These are phyloP conservation scores for Galaxea fascicularis DNA, from an alignment of 92 coral and sea anemone species.

Conservation along the genomic window DNA sequence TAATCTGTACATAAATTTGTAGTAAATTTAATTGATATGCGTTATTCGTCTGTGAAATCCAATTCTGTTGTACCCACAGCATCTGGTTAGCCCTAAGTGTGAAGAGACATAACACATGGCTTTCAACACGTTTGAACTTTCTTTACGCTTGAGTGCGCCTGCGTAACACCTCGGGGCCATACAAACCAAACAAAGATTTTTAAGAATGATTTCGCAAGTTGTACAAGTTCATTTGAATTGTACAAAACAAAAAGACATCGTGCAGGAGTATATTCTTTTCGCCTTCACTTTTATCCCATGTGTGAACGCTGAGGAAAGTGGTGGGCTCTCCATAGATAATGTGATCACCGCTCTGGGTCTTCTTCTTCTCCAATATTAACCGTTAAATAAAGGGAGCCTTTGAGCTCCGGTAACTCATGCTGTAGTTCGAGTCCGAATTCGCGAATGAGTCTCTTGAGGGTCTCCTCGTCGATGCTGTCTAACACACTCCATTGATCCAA, in stretches of 20 bases:
- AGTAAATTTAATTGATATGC: background rate
- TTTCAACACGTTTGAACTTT: slow-evolving; percentile 45
- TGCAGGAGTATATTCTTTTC: background rate
- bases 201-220: slow-evolving; percentile 1
- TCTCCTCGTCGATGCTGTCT: slow-evolving; percentile 69
- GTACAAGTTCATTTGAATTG: slow-evolving; percentile 25
- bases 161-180: slow-evolving; percentile 11
- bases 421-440: slow-evolving; percentile 71
- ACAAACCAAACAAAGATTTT: slow-evolving; percentile 6
- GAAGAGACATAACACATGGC: slow-evolving; percentile 21
- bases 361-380: slow-evolving; percentile 49
- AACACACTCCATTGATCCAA: slow-evolving; percentile 52
- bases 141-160: slow-evolving; percentile 37
- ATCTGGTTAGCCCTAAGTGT: background rate
- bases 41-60: background rate
- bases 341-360: slow-evolving; percentile 58
- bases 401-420: slow-evolving; percentile 72
- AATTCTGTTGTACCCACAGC: background rate
- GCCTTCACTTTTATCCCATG: background rate
- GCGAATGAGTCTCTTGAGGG: slow-evolving; percentile 52
- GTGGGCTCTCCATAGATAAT: background rate
- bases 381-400: slow-evolving; percentile 62
- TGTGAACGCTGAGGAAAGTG: background rate
- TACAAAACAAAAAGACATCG: background rate
- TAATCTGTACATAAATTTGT: background rate